These are phyloP conservation scores for Zonitis immaculata DNA, from an alignment of 2,888 invertebrate genomes.

Conservation along the genomic window DNA sequence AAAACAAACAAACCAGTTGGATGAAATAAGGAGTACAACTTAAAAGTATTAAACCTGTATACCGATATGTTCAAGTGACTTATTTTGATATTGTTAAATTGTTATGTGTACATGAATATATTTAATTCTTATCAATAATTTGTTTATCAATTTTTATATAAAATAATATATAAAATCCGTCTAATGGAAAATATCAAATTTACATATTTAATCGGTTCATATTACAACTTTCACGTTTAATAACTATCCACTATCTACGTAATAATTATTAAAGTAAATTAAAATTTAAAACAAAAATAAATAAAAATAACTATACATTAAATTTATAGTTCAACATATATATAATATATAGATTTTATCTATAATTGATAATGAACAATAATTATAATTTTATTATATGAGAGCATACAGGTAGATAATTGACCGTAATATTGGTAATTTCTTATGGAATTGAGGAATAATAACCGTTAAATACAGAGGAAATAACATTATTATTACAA, in stretches of 20 bases:
- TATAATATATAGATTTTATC: neutral
- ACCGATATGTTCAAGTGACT: constrained; percentile 21
- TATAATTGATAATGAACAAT: neutral
- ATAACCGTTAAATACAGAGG: neutral
- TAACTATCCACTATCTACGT: neutral
- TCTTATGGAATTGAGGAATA: neutral
- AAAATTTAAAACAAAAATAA: neutral
- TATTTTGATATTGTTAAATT: constrained; percentile 7
- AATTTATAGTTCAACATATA: neutral
- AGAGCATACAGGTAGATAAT: neutral
- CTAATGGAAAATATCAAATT: constrained; percentile 3
- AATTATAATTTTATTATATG: neutral
- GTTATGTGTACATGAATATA: neutral
- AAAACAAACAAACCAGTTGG: constrained; percentile 32
- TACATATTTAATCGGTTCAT: neutral
- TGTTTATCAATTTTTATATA: neutral
- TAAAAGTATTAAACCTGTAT: constrained; percentile 21
- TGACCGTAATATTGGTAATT: neutral
- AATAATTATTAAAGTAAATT: neutral
- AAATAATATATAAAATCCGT: neutral
- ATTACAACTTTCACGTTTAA: neutral
- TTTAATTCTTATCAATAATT: constrained; percentile 1
- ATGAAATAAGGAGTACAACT: constrained; percentile 26
- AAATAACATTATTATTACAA: neutral
- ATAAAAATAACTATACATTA: neutral